Evolutionary conservation across 35 echinoderm and acorn worm genomes (phyloP).

Genomic region (Holothuria glaberrima): DNA sequence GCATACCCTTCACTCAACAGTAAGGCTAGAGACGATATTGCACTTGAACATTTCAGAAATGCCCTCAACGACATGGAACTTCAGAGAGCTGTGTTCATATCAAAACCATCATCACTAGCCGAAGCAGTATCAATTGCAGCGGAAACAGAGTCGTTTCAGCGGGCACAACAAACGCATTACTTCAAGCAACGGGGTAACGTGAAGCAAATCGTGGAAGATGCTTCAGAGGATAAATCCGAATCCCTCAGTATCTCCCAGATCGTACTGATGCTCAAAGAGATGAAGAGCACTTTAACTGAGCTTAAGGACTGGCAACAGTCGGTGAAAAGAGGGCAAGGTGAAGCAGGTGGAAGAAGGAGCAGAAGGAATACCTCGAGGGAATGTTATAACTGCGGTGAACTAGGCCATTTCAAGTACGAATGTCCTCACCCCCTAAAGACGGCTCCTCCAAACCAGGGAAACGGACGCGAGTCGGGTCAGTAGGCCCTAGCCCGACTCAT

Average conservation of each 20-base stretch:
- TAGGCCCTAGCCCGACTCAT: too few relatives aligned
- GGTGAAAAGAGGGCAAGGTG: neutral
- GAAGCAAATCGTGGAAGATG: neutral
- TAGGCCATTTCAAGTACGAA: neutral
- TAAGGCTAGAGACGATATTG: neutral
- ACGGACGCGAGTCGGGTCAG: too few relatives aligned
- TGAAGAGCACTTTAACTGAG: neutral
- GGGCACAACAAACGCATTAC: too few relatives aligned
- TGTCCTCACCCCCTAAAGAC: too few relatives aligned
- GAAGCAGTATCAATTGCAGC: neutral
- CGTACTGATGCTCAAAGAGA: neutral
- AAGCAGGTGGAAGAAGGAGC: neutral
- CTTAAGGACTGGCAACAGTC: neutral
- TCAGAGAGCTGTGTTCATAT: conserved; percentile 11
- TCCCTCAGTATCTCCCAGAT: neutral
- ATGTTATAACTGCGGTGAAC: neutral
- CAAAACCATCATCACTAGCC: neutral
- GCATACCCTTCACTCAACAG: neutral
- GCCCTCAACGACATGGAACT: neutral
- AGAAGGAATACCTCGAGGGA: neutral
- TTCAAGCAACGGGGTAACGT: too few relatives aligned
- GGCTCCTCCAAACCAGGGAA: too few relatives aligned
- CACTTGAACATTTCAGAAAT: neutral
- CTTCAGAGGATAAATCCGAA: neutral
- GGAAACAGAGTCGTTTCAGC: conserved; percentile 5